Base-by-base conservation (phyloP, 2,797 vertebrate genomes). In the Megaceryle alcyon region DNA sequence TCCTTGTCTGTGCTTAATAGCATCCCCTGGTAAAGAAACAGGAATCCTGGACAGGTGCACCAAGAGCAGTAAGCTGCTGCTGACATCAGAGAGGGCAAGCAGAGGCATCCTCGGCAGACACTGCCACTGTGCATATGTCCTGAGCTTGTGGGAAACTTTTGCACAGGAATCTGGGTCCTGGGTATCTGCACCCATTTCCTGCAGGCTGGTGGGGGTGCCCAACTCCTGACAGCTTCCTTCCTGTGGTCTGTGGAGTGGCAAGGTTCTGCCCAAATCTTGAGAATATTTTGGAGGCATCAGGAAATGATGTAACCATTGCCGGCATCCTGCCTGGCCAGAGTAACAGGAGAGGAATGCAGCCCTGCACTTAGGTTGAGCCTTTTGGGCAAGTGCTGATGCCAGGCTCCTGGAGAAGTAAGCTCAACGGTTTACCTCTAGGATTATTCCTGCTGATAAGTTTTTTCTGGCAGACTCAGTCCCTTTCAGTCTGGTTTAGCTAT, bases 141-240 rank as follows among this genome's bases (percentile, higher is more conserved):
- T 0, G 63, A 21, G 44, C 73, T 49, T 20, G 12, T 0, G 5
- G 72, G 71, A 31, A 18, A 12, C 0, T 0, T 31, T 26, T 9
- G 43, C 2, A 1, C 70, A 43, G 86, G 43, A 12, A 39, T 65
- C 48, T 39, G 53, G 4, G 51, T 73, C 29, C 68, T 14, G 39
- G n/a, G 71, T 26, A 4, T 12, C 59, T n/a, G 8, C 23, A 22
- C 35, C 60, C 25, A 2, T 69, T 35, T 49, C n/a, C 68, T 80
- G 61, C 51, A n/a, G 41, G 0, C 69, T 11, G 29, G 11, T 4
- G 12, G 31, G 26, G n/a, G 5, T n/a, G 69, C 19, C 37, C 41
- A 53, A 26, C 43, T 88, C 53, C 82, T 75, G 61, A 61, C 2
- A 0, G 26, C 49, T 90, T 37, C 69, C 14, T 69, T 43, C 63